A percentile compares a stretch with the other conserved stretches of the same genome.
These are phyloP conservation scores for Drosophila rhopaloa DNA, from an alignment of 1,140 invertebrate species.

Conservation along the genomic window DNA sequence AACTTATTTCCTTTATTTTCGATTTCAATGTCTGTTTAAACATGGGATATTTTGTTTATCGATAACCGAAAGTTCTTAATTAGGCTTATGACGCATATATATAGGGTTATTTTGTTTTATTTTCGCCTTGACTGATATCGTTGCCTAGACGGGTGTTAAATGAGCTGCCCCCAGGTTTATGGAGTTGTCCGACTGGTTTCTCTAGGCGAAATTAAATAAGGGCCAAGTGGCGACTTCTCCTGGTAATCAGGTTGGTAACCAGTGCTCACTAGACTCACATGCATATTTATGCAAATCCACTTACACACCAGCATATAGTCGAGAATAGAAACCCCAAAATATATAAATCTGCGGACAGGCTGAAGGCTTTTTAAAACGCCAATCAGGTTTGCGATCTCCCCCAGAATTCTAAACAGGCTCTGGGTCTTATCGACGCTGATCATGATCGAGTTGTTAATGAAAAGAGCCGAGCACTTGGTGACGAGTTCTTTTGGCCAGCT, in stretches of 20 bases:
- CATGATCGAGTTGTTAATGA: constrained; percentile 79
- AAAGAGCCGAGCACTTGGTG: constrained; percentile 56
- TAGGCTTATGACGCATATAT: constrained; percentile 23
- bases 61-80: constrained; percentile 8
- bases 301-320: constrained; percentile 36
- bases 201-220: constrained; percentile 10
- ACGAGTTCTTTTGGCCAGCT: constrained; percentile 51
- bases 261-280: constrained; percentile 19
- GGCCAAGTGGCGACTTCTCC: constrained; percentile 17
- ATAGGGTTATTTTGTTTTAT: constrained; percentile 5
- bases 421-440: constrained; percentile 61
- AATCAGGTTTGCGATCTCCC: constrained; percentile 65
- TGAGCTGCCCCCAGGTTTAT: constrained; percentile 17
- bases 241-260: constrained; percentile 10
- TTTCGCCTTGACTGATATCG: constrained; percentile 39
- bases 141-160: constrained; percentile 28
- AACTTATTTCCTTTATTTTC: not conserved
- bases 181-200: constrained; percentile 35
- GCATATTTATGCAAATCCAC: constrained; percentile 59
- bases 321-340: constrained; percentile 55
- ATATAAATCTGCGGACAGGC: constrained; percentile 37
- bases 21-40: constrained; percentile 1
- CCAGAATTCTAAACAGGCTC: constrained; percentile 69
- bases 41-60: not conserved
- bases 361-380: constrained; percentile 54